A percentile compares a stretch with the other conserved stretches of the same genome.
Evolutionary conservation across 2,797 vertebrate genomes (phyloP).

Genomic region (Taeniopygia guttata): DNA sequence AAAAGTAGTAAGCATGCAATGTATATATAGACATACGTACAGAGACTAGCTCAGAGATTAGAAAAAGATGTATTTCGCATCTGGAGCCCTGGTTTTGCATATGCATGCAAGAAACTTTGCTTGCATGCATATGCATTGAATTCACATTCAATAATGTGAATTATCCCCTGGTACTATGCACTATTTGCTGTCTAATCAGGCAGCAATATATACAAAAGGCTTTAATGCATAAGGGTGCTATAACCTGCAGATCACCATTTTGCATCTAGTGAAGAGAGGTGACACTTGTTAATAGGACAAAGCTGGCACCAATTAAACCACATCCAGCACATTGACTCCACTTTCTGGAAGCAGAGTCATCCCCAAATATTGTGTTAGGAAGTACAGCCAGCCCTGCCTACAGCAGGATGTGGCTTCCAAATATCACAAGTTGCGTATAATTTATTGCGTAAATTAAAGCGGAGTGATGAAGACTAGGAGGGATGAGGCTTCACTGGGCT

Average conservation of each 20-base stretch:
- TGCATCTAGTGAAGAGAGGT: neutral
- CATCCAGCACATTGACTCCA: neutral
- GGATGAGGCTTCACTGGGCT: neutral
- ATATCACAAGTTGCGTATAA: neutral
- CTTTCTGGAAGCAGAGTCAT: constrained; percentile 47
- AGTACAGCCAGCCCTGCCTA: constrained; percentile 37
- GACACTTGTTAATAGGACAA: constrained; percentile 11
- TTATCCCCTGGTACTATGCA: constrained; percentile 2
- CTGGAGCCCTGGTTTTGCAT: neutral
- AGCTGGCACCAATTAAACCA: constrained; percentile 44
- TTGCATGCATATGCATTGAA: too few relatives aligned
- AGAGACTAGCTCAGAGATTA: constrained; percentile 10
- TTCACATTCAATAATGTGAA: too few relatives aligned
- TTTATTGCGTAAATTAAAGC: neutral
- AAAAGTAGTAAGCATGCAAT: constrained; percentile 3
- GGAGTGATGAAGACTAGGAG: neutral
- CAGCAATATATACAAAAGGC: neutral
- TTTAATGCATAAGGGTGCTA: neutral
- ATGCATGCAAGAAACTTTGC: neutral
- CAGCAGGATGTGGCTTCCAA: constrained; percentile 57
- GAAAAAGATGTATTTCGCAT: neutral
- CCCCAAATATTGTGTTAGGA: constrained; percentile 1
- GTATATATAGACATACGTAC: neutral
- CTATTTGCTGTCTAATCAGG: constrained; percentile 19
- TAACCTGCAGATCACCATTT: constrained; percentile 3